Conservation (phyloP, 1,140 invertebrate genomes). For the Akabosia matsudoensis region DNA sequence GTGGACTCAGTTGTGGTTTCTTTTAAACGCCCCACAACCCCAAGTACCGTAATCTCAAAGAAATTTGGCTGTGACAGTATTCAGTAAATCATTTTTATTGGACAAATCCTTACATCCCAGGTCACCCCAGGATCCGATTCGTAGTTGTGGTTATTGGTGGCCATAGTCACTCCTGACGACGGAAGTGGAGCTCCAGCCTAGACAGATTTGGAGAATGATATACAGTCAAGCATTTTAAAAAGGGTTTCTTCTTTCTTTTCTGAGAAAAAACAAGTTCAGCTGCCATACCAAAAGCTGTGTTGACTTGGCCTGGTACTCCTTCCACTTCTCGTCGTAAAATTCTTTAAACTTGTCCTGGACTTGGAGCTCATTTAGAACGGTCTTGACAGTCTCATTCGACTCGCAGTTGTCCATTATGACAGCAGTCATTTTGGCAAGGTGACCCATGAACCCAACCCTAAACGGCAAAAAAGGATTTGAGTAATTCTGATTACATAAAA, state of each 20-base stretch:
- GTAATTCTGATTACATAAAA: neutral
- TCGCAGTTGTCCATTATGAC: neutral
- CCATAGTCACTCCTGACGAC: neutral
- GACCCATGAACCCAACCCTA: slow-evolving; percentile 32
- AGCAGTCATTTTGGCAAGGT: slow-evolving; percentile 24
- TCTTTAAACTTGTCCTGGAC: neutral
- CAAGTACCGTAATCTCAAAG: too few species aligned
- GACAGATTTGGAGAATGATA: neutral
- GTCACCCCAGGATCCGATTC: slow-evolving; percentile 13
- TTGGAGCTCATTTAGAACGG: neutral
- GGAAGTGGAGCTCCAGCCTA: neutral
- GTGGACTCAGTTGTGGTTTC: too few species aligned
- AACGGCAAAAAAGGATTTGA: neutral
- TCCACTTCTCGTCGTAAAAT: slow-evolving; percentile 21
- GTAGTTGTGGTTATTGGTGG: neutral
- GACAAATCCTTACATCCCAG: slow-evolving; percentile 10
- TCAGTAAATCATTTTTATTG: too few species aligned
- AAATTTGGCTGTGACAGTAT: too few species aligned
- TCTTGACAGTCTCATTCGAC: neutral
- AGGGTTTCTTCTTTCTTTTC: too few species aligned
- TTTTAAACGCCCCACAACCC: too few species aligned
- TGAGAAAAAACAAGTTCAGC: too few species aligned
- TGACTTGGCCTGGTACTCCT: neutral
- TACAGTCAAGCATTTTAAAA: neutral
- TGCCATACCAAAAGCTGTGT: neutral